phyloP scores from a whole-genome alignment of 2,797 vertebrate genomes.

The Eulemur mongoz region DNA sequence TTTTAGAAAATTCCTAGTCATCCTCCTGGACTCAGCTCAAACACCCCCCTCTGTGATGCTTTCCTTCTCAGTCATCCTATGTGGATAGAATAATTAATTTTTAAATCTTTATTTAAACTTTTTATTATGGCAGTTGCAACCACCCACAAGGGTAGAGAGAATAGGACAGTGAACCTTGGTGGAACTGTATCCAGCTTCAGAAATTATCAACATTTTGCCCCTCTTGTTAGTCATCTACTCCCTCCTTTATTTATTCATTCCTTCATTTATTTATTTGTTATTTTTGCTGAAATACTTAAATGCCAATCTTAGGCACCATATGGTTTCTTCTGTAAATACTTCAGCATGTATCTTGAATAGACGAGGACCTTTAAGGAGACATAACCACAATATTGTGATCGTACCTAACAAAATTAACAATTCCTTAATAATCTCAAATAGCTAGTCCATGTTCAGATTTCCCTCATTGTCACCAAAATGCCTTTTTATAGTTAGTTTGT shows the following conservation, averaged over 20 bases:
- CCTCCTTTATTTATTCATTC: not conserved
- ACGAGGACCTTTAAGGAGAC: not conserved
- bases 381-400: not conserved
- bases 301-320: not conserved
- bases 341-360: not conserved
- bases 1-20: not conserved
- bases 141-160: not conserved
- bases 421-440: not conserved
- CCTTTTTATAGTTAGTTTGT: constrained; percentile 10
- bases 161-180: not conserved
- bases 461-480: not conserved
- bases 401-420: not conserved
- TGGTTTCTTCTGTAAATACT: constrained; percentile 8
- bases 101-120: constrained; percentile 34
- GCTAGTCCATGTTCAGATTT: not conserved
- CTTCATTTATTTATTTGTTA: not conserved
- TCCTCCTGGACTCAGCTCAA: not conserved
- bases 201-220: not conserved
- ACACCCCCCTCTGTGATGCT: not conserved
- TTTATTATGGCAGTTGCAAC: not conserved
- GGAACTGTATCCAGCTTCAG: not conserved
- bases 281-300: constrained; percentile 4
- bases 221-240: not conserved
- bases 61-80: not conserved
- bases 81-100: constrained; percentile 29